Evolutionary conservation across 2,113 vertebrate species (phyloP).

Genomic region (Chauna torquata): DNA sequence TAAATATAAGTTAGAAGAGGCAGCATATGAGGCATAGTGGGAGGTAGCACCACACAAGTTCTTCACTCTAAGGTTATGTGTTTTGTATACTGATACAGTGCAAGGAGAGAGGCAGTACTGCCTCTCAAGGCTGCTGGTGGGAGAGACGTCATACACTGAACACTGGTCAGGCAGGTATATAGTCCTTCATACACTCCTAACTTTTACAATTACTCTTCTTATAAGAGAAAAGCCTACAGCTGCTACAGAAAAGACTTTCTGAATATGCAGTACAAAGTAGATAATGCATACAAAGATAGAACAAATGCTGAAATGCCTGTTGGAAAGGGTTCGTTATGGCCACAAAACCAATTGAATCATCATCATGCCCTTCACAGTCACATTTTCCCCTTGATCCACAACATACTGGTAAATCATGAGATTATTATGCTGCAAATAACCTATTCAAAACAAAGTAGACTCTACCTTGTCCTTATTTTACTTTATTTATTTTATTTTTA

Average conservation of each 20-base stretch:
- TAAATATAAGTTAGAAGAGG: neutral
- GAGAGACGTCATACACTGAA: neutral
- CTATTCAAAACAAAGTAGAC: slow-evolving; percentile 31
- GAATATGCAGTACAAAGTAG: neutral
- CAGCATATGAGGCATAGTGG: neutral
- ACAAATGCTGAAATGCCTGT: slow-evolving; percentile 20
- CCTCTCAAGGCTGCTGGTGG: neutral
- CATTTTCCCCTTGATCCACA: slow-evolving; percentile 33
- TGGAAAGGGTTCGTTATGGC: slow-evolving; percentile 23
- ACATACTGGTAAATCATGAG: slow-evolving; percentile 27
- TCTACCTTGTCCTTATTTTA: neutral
- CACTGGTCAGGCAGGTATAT: neutral
- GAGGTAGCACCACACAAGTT: neutral
- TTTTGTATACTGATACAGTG: neutral
- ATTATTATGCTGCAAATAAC: slow-evolving; percentile 54
- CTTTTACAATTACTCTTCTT: neutral
- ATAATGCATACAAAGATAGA: slow-evolving; percentile 26
- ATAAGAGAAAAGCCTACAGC: neutral
- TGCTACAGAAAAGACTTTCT: neutral
- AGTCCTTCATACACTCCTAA: neutral
- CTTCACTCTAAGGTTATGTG: neutral
- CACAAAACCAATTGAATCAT: slow-evolving; percentile 46
- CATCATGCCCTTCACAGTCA: slow-evolving; percentile 44
- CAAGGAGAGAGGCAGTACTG: neutral
- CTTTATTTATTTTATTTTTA: neutral